Evolutionary conservation across 2,888 invertebrate genomes (phyloP), one percentile per base, ranked within the genome.

Genomic region (Siphlonurus alternatus): DNA sequence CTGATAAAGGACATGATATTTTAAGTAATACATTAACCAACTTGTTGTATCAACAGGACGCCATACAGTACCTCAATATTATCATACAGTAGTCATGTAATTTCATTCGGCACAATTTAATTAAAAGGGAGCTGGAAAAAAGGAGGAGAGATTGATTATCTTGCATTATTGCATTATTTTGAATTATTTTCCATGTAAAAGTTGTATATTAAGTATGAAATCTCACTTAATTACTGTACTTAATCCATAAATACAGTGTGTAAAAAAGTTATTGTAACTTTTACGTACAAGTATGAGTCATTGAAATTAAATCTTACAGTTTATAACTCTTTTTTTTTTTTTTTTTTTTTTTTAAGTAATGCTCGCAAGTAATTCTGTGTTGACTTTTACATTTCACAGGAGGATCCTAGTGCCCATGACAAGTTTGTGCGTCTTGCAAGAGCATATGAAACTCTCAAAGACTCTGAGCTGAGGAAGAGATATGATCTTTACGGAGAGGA

Each of bases 401-500:
- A 86, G 73, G 84, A 87, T 74, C 80, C 82, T 64, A 78, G 85
- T 63, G 86, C 88, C 7, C 87, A 89, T 73, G 83, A 84, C 59
- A 85, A 83, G 68, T 93, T 93, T 74, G 75, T 92, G 24, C 83
- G 84, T 76, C 80, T 93, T 61, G 89, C 88, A 61, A 83, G 86
- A 72, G 93, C 92, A 0, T 93, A 93, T 77, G 93, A 93, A 75
- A 85, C 88, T 1, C 75, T 93, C 18, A 92, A 91, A 75, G 92
- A 93, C 76, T 85, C 87, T 59, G 86, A 87, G 65, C 80, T 85
- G 66, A 78, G 90, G 64, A 87, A 85, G 70, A 84, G 85, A 63
- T 93, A 92, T 77, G 90, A 93, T 74, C 74, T 83, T 53, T 83
- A 87, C 72, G 93, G 93, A 1, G 87, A 89, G 71, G 84, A 84